phyloP scores from a whole-genome alignment of 1,140 invertebrate genomes.

The Drosophila oshimai region DNA sequence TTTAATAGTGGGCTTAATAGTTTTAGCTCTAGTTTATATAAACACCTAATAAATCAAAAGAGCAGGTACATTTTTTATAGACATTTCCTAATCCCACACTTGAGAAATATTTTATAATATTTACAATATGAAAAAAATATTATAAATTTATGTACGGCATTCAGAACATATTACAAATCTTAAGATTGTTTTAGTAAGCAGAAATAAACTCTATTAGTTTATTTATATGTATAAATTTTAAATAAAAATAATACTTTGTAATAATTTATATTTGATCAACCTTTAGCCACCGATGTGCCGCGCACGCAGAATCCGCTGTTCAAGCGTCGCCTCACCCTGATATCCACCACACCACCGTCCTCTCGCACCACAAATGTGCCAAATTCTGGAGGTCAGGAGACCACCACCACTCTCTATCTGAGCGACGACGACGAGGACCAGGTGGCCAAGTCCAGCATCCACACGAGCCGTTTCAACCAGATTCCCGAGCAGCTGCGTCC shows the following conservation, averaged over 20 bases:
- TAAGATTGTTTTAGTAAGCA: too few species aligned
- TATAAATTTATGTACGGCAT: too few species aligned
- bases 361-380: slow-evolving; percentile 24
- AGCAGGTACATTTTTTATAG: not conserved
- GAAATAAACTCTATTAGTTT: too few species aligned
- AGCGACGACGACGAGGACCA: slow-evolving; percentile 68
- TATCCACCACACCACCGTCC: slow-evolving; percentile 15
- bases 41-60: too few species aligned
- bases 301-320: slow-evolving; percentile 75
- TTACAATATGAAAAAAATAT: too few species aligned
- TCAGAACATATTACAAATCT: too few species aligned
- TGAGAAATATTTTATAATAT: not conserved
- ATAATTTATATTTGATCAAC: not conserved
- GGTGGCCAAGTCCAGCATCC: slow-evolving; percentile 77
- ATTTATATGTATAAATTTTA: too few species aligned
- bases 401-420: slow-evolving; percentile 37
- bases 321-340: slow-evolving; percentile 65
- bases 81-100: not conserved
- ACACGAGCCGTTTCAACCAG: slow-evolving; percentile 74
- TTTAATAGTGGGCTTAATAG: too few species aligned
- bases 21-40: too few species aligned
- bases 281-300: slow-evolving; percentile 61
- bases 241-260: not conserved
- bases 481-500: slow-evolving; percentile 48
- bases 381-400: slow-evolving; percentile 23